Base-by-base conservation (phyloP, 2,888 invertebrate species). In the Mayetiola destructor region DNA sequence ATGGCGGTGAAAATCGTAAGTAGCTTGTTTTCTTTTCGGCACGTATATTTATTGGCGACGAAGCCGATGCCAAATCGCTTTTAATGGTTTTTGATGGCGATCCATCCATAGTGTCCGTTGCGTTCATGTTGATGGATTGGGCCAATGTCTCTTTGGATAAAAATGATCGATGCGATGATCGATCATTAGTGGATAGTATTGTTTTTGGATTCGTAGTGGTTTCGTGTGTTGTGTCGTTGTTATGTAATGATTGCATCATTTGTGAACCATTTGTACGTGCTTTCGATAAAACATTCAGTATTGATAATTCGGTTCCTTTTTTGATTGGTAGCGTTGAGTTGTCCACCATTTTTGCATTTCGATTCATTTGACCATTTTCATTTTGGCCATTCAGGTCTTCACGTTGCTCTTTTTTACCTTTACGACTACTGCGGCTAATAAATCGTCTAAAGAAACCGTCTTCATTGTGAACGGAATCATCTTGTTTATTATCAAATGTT, bases 381-480 rank as follows among this genome's bases (percentile, higher is more conserved):
- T 59, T 73, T 1, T 75, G 74, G 10, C 18, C 18, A 10, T 37
- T n/a, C 4, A 8, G 27, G 1, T 12, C 18, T 18, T 53, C 53
- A 18, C 32, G 53, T n/a, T n/a, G n/a, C 5, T 53, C 53, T 32
- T 53, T 53, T 20, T 29, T 30, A 1, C 30, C 18, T 55, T 70
- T 69, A 56, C 42, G 61, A 57, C 84, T 85, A 64, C 82, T 80
- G 62, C 85, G 76, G 39, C 82, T 75, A 42, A 85, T 75, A 57
- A 85, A 69, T 61, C 85, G 76, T 58, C 81, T 81, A 66, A 85
- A 60, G 77, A 83, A 68, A 73, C 79, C 67, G 74, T 78, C 67
- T 73, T 79, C 70, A 3, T 23, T 29, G 29, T 29, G n/a, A 12
- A 12, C 30, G 18, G 30, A 10, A 75, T 80, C 57, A 3, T 66